phyloP scores from a whole-genome alignment of 2,888 invertebrate genomes.

The Agriopis leucophaearia region DNA sequence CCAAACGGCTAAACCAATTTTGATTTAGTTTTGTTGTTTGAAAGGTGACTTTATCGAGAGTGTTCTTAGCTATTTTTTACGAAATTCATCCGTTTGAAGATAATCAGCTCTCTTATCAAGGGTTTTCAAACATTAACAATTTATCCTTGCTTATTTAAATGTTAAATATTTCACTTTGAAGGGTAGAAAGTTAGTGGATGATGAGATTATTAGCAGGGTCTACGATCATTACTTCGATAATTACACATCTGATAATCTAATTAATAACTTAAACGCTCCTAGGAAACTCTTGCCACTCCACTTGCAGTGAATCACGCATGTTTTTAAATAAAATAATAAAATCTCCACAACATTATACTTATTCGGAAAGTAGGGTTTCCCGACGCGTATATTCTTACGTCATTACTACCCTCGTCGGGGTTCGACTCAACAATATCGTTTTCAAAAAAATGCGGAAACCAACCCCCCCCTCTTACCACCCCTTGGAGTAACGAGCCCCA shows the following conservation, averaged over 20 bases:
- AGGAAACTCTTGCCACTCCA: not conserved
- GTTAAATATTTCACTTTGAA: too few relatives aligned
- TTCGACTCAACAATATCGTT: slow-evolving; percentile 60
- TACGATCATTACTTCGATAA: too few relatives aligned
- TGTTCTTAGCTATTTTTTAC: too few relatives aligned
- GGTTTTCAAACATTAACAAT: too few relatives aligned
- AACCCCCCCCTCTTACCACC: slow-evolving; percentile 48
- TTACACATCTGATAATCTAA: not conserved
- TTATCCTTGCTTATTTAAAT: too few relatives aligned
- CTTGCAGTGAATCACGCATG: not conserved
- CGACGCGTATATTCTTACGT: slow-evolving; percentile 55
- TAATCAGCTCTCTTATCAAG: too few relatives aligned
- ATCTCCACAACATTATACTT: slow-evolving; percentile 28
- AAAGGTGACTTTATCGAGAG: too few relatives aligned
- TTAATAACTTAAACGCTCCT: not conserved
- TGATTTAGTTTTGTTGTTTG: too few relatives aligned
- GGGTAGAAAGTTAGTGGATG: too few relatives aligned
- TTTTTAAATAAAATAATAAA: slow-evolving; percentile 21
- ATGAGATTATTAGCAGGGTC: too few relatives aligned
- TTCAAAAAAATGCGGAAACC: slow-evolving; percentile 61
- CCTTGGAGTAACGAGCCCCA: slow-evolving; percentile 54
- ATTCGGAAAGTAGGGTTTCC: slow-evolving; percentile 23
- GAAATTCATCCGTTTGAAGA: too few relatives aligned
- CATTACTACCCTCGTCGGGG: slow-evolving; percentile 53
- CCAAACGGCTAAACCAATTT: too few relatives aligned